Evolutionary conservation across 2,797 vertebrate species (phyloP).

Genomic region (Anisognathus igniventris): DNA sequence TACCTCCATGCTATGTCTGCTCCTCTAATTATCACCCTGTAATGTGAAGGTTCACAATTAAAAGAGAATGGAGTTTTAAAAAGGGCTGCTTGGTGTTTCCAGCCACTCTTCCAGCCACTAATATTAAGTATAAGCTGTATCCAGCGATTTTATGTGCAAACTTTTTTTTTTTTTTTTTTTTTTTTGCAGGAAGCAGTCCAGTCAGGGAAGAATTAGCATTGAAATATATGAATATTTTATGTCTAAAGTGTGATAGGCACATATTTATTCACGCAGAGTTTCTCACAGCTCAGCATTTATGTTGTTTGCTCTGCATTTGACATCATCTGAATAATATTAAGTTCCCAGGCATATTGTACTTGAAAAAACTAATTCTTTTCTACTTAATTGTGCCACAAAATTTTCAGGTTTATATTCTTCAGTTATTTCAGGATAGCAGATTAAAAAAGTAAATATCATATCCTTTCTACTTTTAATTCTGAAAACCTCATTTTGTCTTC

Average conservation of each 20-base stretch:
- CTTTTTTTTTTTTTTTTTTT: background rate
- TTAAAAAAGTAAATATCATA: background rate
- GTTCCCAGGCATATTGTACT: background rate
- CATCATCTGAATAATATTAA: slow-evolving; percentile 25
- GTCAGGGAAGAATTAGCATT: slow-evolving; percentile 3
- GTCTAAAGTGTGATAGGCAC: background rate
- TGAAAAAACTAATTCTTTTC: slow-evolving; percentile 18
- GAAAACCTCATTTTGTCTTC: background rate
- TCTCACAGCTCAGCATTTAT: slow-evolving; percentile 54
- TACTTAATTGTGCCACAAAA: background rate
- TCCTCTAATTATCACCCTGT: slow-evolving; percentile 8
- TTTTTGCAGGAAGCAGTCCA: background rate
- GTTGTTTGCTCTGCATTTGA: slow-evolving; percentile 38
- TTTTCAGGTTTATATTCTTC: background rate
- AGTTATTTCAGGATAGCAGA: background rate
- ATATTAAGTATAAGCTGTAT: background rate
- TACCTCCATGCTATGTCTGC: background rate
- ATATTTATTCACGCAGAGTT: slow-evolving; percentile 41
- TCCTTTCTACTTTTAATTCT: background rate
- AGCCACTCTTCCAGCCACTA: background rate
- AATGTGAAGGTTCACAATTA: slow-evolving; percentile 43
- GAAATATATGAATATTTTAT: slow-evolving; percentile 45
- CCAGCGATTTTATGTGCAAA: background rate
- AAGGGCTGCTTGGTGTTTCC: background rate
- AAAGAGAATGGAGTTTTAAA: slow-evolving; percentile 6